Base-by-base conservation (phyloP, 64 coral and sea anemone genomes). In the Astreopora myriophthalma region DNA sequence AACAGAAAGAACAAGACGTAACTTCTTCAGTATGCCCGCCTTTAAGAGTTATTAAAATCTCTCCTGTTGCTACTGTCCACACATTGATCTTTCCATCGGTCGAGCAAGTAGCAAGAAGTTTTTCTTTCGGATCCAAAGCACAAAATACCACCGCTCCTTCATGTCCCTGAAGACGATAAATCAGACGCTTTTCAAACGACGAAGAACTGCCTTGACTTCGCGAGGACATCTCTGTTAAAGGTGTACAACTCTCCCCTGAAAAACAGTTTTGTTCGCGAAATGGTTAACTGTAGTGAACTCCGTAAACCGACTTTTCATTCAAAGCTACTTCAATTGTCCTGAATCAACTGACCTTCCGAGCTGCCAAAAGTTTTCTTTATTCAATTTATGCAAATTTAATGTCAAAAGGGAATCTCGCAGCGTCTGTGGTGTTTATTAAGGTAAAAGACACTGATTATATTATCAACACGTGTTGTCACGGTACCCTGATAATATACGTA, bases 1-100 rank as follows among this genome's bases (percentile, higher is more conserved):
- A 74, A 26, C 65, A 55, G 71, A 92, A 92, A 20, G 90, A 58
- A 67, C 90, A 92, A 39, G 79, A 75, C n/a, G 90, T 92, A 20
- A 92, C 81, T 37, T 85, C 69, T 30, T 55, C 48, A 4, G 71
- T 76, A 22, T 92, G 90, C 1, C 80, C 90, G 13, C 80, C 89
- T 75, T 60, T 51, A 10, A 92, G 69, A 65, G 90, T 42, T 32
- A 51, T 57, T 14, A 86, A 23, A 34, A 66, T 85, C 42, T 92
- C 48, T 32, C 90, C 90, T 27, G 90, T 92, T 4, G 90, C 30
- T 25, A 92, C 66, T 39, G 70, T 76, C 90, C 90, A 92, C 0
- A 92, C 26, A 31, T 67, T 64, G 49, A 92, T 77, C 8, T 25
- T 86, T 24, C 79, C 48, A 86, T 92, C 90, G 8, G 40, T 34